Evolutionary conservation across 2,113 vertebrate genomes (phyloP).

Genomic region (Elachura formosa): DNA sequence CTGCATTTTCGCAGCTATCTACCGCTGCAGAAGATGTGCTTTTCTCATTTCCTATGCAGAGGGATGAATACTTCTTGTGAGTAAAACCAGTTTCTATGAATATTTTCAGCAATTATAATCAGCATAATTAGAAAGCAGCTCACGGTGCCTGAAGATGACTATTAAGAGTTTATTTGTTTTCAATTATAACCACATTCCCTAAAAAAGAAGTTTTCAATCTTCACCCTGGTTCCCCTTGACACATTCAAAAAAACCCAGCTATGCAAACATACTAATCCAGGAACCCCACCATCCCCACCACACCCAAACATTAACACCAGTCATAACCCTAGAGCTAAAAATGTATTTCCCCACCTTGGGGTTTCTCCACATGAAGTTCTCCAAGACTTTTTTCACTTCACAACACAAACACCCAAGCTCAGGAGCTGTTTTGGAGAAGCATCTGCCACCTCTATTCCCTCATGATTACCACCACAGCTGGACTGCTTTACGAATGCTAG

Average conservation of each 20-base stretch:
- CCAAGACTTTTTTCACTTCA: neutral
- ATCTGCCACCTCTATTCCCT: neutral
- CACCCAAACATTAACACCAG: conserved; percentile 43
- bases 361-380: neutral
- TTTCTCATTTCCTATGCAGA: neutral
- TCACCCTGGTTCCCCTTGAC: conserved; percentile 7
- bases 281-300: conserved; percentile 14
- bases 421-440: rapidly evolving
- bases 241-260: conserved; percentile 21
- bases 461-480: neutral
- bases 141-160: neutral
- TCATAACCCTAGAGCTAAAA: conserved; percentile 52
- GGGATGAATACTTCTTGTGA: neutral
- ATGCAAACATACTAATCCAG: conserved; percentile 18
- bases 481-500: neutral
- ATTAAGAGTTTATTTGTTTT: conserved; percentile 44
- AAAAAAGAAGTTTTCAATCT: conserved; percentile 37
- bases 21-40: neutral
- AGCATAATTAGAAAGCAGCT: conserved; percentile 7
- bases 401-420: neutral
- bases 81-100: neutral
- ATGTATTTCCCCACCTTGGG: neutral
- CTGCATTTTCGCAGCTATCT: neutral
- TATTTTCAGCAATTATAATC: conserved; percentile 23
- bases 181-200: conserved; percentile 29